Base-by-base conservation (phyloP, 2,113 vertebrate species). In the Apus apus region DNA sequence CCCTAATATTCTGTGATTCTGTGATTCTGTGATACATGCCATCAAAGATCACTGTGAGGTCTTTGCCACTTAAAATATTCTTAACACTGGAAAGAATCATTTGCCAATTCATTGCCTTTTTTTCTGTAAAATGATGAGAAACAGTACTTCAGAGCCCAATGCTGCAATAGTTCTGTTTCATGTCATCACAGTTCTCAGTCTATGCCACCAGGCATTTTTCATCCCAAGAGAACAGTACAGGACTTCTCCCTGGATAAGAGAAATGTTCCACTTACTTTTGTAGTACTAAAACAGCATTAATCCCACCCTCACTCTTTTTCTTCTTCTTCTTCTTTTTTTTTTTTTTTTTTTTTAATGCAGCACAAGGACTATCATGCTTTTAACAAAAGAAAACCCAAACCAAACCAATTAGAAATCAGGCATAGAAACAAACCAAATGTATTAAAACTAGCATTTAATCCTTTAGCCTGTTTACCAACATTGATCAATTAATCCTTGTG, bases 111-210 rank as follows among this genome's bases (percentile, higher is more conserved):
- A 38, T 38, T 38, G 38, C 10, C 10, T 20, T 27, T 58, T 78
- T 72, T 73, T 1, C 8, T 56, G 8, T 53, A 27, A 45, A 75
- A 34, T 65, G 43, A 67, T 16, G 11, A 77, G 7, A 73, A 81
- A 5, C 8, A 38, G 0, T 23, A 11, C 73, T 80, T 73, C 32
- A 50, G 48, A 84, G 1, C 17, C 21, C 18, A 75, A 1, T 0
- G 0, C 11, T 45, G 0, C 0, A 9, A 10, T 2, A 40, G 48
- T 19, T 38, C 13, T 48, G 3, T 38, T 74, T 58, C 0, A 0
- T 74, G 11, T 50, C 43, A 22, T 23, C 56, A 21, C 13, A 66
- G 5, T 25, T 93, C 46, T 51, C 10, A 58, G 32, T 8, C 25
- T 57, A 11, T 57, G 26, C 16, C 16, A 45, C 29, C 9, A 57